Base-by-base conservation (phyloP, 2,888 invertebrate genomes). In the Dermolepida albohirtum region DNA sequence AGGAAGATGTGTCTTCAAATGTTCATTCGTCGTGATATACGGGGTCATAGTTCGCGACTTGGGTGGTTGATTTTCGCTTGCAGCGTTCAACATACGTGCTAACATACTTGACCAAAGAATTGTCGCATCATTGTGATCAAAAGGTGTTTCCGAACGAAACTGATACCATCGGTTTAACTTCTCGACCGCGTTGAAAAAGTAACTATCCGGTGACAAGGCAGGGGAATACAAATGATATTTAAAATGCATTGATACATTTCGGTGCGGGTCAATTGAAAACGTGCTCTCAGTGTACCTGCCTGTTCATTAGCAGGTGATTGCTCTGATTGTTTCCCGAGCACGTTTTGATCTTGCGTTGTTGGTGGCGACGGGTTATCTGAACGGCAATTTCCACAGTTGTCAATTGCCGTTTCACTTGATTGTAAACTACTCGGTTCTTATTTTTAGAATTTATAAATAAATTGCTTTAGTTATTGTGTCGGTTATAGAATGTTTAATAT, bases 91-190 rank as follows among this genome's bases (percentile, higher is more conserved):
- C 17, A 34, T 43, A 22, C 27, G 51, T 29, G n/a, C 34, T 27
- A 39, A 54, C 64, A 12, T 44, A 43, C 64, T 64, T 52, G 41
- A 52, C 52, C 52, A 64, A 64, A 64, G 52, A 64, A 64, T 52
- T 52, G 43, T 52, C 54, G 64, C 41, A 64, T 64, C 52, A 54
- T 64, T 64, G 52, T 64, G 64, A 64, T 64, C 59, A 62, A 62
- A 47, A 62, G 47, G 59, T 62, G 59, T 62, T 47, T 11, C 47
- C 11, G n/a, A 14, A 29, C 29, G n/a, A 34, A 12, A 34, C 12
- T 22, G 59, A 62, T 62, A 62, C 12, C 34, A 62, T 62, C 59
- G 34, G 47, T 16, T 39, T 27, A 47, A 47, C 47, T 59, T 29
- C 1, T 39, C 54, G 16, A 40, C 29, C 40, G 41, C 54, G 16